A percentile compares a stretch with the other conserved stretches of the same genome.
Evolutionary conservation across 2,888 invertebrate genomes (phyloP).

Genomic region (Cryptocheilus praepositus): DNA sequence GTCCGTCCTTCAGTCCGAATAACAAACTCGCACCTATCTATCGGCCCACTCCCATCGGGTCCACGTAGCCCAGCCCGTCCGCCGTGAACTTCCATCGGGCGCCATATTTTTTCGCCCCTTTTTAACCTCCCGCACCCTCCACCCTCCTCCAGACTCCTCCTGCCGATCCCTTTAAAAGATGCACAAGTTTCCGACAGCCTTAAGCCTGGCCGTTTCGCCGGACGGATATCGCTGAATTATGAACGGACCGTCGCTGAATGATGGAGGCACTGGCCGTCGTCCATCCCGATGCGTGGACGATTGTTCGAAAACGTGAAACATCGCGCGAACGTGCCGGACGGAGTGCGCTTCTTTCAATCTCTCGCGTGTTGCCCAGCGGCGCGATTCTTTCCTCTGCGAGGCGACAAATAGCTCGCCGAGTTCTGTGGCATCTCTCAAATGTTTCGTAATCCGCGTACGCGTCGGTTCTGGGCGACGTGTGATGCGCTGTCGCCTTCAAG

Average conservation of each 20-base stretch:
- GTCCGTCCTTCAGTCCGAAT: too few relatives aligned
- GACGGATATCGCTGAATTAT: conserved; percentile 49
- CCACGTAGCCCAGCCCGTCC: not conserved
- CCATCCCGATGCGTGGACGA: conserved; percentile 31
- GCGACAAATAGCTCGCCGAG: too few relatives aligned
- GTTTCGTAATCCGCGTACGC: too few relatives aligned
- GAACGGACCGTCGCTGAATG: conserved; percentile 32
- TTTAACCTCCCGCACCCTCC: conserved; percentile 17
- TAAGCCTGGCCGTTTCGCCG: conserved; percentile 28
- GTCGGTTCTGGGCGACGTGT: too few relatives aligned
- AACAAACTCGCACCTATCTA: too few relatives aligned
- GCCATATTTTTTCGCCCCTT: conserved; percentile 1
- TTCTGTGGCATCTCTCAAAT: too few relatives aligned
- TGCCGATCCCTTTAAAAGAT: conserved; percentile 39
- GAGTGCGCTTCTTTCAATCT: too few relatives aligned
- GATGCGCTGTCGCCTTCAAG: too few relatives aligned
- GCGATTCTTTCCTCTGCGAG: too few relatives aligned
- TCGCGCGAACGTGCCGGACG: conserved; percentile 3
- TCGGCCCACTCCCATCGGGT: conserved; percentile 8
- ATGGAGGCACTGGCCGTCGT: conserved; percentile 23
- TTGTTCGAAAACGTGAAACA: conserved; percentile 28
- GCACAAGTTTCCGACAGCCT: conserved; percentile 38
- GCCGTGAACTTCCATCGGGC: too few relatives aligned
- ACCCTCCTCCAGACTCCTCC: conserved; percentile 25
- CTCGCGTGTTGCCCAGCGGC: too few relatives aligned